Base-by-base conservation (phyloP, 2,888 invertebrate genomes). In the Lacanobia wlatinum region DNA sequence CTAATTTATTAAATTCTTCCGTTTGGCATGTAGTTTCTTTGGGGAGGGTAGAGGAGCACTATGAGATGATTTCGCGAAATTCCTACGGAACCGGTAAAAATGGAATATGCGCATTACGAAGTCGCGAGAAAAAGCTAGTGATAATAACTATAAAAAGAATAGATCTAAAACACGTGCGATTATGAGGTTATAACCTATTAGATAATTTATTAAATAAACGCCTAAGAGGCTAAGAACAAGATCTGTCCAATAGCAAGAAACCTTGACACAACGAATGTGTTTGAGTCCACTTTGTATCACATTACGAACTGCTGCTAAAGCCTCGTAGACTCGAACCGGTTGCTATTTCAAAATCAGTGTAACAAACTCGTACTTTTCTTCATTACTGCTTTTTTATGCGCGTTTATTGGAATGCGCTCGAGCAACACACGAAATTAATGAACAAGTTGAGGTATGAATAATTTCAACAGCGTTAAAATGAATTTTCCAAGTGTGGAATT, bases 201-300 rank as follows among this genome's bases (percentile, higher is more conserved):
- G n/a, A 50, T 72, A 64, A 16, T 46, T 16, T n/a, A 34, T 50
- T 38, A n/a, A 14, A 56, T 70, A 46, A 60, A 71, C 14, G 8
- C 8, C 28, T 50, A 23, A 46, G 18, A 70, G 8, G 6, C 28
- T 55, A n/a, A 46, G 18, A 74, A 67, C 69, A 63, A 60, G 52
- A 65, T 62, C 53, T 50, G 18, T 50, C 10, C 9, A 70, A 70
- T 43, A 61, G 4, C 8, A 70, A 64, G 38, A 58, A 58, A 73
- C 72, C 81, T 80, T 80, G 81, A 73, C 70, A 67, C 55, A 67
- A 38, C 66, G 21, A 72, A 79, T 66, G 43, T 60, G 48, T 46
- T 62, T n/a, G n/a, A 38, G 28, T 53, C 67, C 18, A 34, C 18
- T 56, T n/a, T 60, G 48, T 58, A 76, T 72, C 66, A 48, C 28